Base-by-base conservation (phyloP, 2,113 vertebrate species). In the Carassius auratus region DNA sequence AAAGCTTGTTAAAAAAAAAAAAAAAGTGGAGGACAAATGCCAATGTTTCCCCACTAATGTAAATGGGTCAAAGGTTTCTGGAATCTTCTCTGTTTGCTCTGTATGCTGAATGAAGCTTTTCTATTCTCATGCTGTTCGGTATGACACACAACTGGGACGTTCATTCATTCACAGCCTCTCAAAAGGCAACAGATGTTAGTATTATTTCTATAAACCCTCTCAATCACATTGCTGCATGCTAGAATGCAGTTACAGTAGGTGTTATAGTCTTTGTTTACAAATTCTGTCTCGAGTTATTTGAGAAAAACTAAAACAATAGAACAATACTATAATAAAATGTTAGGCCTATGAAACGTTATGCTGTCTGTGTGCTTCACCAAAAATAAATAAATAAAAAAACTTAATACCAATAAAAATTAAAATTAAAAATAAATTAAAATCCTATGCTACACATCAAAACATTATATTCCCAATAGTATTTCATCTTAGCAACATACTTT, bases 71-170 rank as follows among this genome's bases (percentile, higher is more conserved):
- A 74, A 48, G 23, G 36, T 50, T 86, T 86, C 71, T 83, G 59
- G 85, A 86, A 86, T 21, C 61, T 45, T 68, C n/a, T 19, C 30
- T 45, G 33, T 85, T 61, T 26, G 50, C 4, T 33, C 69, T 59
- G 9, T 59, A 38, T 87, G 81, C 86, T 87, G 86, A 87, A 80
- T 80, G 50, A 36, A 84, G 81, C 81, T 26, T 77, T 83, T 84
- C 86, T 79, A 50, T 87, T 62, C 66, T 76, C 42, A 42, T 15
- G 57, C 30, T 81, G 73, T 74, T 71, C 30, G 23, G n/a, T 45
- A 23, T 71, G 55, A 21, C 50, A 71, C 33, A 64, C 30, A 15
- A 42, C 50, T 57, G 48, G 45, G 66, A 26, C 3, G 9, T 17
- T 57, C 48, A 83, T 30, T 57, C 64, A 71, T 59, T 55, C 50